These are phyloP conservation scores for Diprion similis DNA, from an alignment of 1,140 invertebrate species.

Conservation along the genomic window DNA sequence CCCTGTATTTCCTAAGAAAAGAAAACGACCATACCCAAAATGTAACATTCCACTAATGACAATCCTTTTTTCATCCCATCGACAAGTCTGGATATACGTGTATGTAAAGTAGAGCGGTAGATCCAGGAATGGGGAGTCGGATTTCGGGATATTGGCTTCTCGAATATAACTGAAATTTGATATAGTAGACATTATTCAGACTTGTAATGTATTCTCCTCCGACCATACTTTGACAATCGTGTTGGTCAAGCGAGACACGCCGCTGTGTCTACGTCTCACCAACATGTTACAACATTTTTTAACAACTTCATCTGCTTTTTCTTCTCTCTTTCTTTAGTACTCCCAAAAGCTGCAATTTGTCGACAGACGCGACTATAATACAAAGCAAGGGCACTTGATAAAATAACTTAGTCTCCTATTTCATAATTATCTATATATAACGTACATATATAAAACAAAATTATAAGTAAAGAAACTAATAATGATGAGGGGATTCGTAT, in stretches of 20 bases:
- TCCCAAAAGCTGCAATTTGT: conserved; percentile 55
- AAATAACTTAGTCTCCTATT: conserved; percentile 63
- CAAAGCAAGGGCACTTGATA: conserved; percentile 64
- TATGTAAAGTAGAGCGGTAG: background rate
- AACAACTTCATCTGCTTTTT: conserved; percentile 38
- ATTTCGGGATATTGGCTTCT: conserved; percentile 16
- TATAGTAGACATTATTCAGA: conserved; percentile 56
- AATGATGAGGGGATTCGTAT: conserved; percentile 50
- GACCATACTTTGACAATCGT: conserved; percentile 51
- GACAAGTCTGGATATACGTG: too few relatives aligned
- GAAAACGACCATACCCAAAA: too few relatives aligned
- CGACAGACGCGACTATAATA: conserved; percentile 59
- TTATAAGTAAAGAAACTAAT: conserved; percentile 58
- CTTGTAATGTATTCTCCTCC: conserved; percentile 58
- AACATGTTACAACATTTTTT: conserved; percentile 51
- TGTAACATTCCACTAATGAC: too few relatives aligned
- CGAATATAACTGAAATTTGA: conserved; percentile 47
- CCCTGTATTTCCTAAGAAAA: too few relatives aligned
- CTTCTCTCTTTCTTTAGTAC: conserved; percentile 29
- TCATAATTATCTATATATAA: conserved; percentile 61
- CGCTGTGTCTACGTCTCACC: conserved; percentile 45
- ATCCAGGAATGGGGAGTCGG: background rate
- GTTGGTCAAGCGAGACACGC: conserved; percentile 39
- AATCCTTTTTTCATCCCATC: too few relatives aligned
- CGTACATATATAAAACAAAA: conserved; percentile 60